These are phyloP conservation scores for Hippoglossus hippoglossus DNA, from an alignment of 2,797 vertebrate genomes.

Conservation along the genomic window DNA sequence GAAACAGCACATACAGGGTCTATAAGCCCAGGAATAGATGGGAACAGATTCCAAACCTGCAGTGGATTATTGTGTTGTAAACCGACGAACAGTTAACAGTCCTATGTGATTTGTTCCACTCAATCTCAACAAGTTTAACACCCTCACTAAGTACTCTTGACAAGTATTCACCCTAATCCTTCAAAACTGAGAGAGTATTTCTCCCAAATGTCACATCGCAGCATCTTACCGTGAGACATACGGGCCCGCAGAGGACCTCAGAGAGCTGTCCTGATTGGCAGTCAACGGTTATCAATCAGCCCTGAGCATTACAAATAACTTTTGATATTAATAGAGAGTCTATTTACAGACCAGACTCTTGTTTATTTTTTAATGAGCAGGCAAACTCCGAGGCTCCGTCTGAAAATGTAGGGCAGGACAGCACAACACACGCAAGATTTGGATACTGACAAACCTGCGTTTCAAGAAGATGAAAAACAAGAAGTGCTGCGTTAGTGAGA, in stretches of 20 bases:
- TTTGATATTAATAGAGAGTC: constrained; percentile 56
- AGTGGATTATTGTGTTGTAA: constrained; percentile 26
- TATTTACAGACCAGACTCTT: constrained; percentile 56
- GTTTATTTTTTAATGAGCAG: constrained; percentile 59
- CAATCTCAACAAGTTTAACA: constrained; percentile 47
- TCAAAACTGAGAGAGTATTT: constrained; percentile 38
- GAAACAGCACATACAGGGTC: constrained; percentile 39
- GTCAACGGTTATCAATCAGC: constrained; percentile 57
- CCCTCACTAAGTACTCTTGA: constrained; percentile 27
- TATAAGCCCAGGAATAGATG: constrained; percentile 61
- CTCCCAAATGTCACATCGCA: constrained; percentile 37
- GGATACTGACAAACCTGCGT: neutral
- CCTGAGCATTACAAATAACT: constrained; percentile 60
- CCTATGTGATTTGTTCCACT: constrained; percentile 28
- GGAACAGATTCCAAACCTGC: constrained; percentile 35
- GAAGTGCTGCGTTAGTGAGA: neutral
- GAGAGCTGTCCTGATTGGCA: constrained; percentile 67
- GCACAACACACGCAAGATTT: constrained; percentile 13
- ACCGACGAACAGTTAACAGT: constrained; percentile 10
- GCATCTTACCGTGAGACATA: constrained; percentile 30
- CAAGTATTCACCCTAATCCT: constrained; percentile 24
- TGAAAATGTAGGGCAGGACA: constrained; percentile 55
- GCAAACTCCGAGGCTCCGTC: constrained; percentile 40
- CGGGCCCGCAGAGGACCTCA: constrained; percentile 28
- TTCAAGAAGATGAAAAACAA: constrained; percentile 1